Evolutionary conservation across 2,888 invertebrate genomes (phyloP).

Genomic region (Platycnemis pennipes): DNA sequence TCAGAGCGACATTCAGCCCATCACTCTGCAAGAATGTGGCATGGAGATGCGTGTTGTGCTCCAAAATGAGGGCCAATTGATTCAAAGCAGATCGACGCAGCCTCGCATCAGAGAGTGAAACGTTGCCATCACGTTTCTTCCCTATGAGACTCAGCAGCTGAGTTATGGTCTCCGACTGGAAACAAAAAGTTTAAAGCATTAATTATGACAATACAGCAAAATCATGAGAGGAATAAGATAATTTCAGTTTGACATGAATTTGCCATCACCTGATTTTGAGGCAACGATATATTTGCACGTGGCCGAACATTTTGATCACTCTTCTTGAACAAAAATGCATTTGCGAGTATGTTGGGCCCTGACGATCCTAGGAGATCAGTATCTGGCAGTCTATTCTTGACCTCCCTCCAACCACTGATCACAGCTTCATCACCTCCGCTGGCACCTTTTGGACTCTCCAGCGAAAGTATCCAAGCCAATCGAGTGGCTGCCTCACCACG

Average conservation of each 20-base stretch:
- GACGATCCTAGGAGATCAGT: background rate
- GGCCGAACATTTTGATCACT: background rate
- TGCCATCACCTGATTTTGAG: background rate
- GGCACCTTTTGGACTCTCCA: conserved; percentile 75
- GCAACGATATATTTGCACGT: background rate
- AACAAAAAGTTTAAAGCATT: background rate
- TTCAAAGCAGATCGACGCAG: conserved; percentile 85
- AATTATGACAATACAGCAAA: background rate
- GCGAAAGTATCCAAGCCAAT: conserved; percentile 80
- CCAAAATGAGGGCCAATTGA: conserved; percentile 85
- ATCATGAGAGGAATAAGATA: background rate
- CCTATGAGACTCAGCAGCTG: conserved; percentile 33
- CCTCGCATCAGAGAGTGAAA: conserved; percentile 55
- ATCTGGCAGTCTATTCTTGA: conserved; percentile 41
- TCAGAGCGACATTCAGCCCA: conserved; percentile 81
- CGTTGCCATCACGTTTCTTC: background rate
- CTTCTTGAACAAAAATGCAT: conserved; percentile 35
- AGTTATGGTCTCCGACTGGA: conserved; percentile 33
- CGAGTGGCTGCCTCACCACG: conserved; percentile 81
- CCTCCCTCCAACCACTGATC: background rate
- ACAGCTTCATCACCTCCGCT: background rate
- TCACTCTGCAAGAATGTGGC: conserved; percentile 82
- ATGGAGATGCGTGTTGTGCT: conserved; percentile 83
- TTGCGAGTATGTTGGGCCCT: background rate
- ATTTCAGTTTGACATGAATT: no score